Evolutionary conservation across 2,113 vertebrate species (phyloP), one percentile per base, ranked within the genome.

Genomic region (Quiscalus mexicanus): DNA sequence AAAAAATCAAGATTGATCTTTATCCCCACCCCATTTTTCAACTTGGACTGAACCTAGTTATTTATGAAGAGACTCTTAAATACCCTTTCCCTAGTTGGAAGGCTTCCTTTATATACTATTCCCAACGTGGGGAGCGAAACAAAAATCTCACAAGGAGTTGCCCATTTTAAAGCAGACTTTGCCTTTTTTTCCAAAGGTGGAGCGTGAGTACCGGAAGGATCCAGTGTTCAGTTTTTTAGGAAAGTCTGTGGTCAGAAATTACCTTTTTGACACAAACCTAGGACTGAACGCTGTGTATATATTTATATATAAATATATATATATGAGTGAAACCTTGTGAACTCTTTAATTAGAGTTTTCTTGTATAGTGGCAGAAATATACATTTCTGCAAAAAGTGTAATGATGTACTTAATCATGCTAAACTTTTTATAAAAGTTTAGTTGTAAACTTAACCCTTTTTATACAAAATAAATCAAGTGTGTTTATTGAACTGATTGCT

Each of bases 391-490:
- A 98, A 97, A 98, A 98, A 98, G 98, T 99, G 98, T 99, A 99
- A 99, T 99, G 99, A 99, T 99, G 99, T 99, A 99, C 98, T 98
- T 99, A 99, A 98, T 99, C 98, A 98, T 99, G 98, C 99, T 99
- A 99, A 99, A 99, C 99, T 99, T 99, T 99, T 99, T 99, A 99
- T 99, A 99, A 99, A 99, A 99, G 99, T 99, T 99, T 99, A 97
- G 98, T 99, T 99, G 99, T 99, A 99, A 99, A 99, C 99, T 98
- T 98, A 99, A 99, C 98, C 97, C 98, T 99, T 99, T 99, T 99
- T 99, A 99, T 99, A 99, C 98, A 99, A 98, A 99, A 99, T 99
- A 99, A 99, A 99, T 99, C 98, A 97, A 99, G 99, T 99, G 99
- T 98, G 98, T 99, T 98, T 98, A 97, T 97, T 98, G 98, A 98